These are phyloP conservation scores for Caloenas nicobarica DNA, from an alignment of 2,113 vertebrate genomes.

Conservation along the genomic window DNA sequence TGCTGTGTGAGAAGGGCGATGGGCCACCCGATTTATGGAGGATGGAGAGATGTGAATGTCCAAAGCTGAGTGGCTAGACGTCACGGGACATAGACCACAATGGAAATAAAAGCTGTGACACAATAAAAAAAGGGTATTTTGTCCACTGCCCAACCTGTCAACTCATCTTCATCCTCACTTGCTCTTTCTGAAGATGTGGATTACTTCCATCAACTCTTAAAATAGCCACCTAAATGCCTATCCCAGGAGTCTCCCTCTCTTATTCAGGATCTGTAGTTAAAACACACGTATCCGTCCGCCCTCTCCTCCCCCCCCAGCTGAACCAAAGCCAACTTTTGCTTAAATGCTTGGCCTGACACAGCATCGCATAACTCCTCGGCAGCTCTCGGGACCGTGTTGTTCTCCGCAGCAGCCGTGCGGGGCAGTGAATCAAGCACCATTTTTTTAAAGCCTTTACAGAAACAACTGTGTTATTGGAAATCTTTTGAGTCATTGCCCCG, in stretches of 20 bases:
- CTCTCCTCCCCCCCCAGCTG: neutral
- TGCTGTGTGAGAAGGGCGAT: neutral
- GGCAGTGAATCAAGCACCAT: neutral
- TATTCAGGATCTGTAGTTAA: neutral
- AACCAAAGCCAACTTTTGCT: neutral
- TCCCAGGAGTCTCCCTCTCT: neutral
- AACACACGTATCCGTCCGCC: neutral
- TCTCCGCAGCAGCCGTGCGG: neutral
- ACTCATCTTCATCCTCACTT: neutral
- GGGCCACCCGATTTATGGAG: fast-evolving
- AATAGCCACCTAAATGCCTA: neutral
- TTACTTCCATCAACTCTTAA: neutral
- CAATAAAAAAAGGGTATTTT: neutral
- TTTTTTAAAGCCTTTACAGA: neutral
- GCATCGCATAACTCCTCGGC: fast-evolving
- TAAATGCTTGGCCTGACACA: neutral
- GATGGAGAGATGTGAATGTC: neutral
- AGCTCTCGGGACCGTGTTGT: neutral
- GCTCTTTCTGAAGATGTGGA: neutral
- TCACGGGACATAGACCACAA: neutral
- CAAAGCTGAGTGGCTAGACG: neutral
- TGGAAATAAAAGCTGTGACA: neutral
- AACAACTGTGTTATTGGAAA: constrained; percentile 24
- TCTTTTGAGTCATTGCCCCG: constrained; percentile 15
- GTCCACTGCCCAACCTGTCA: neutral